phyloP scores from a whole-genome alignment of 2,113 vertebrate genomes.

The Lonchura striata region DNA sequence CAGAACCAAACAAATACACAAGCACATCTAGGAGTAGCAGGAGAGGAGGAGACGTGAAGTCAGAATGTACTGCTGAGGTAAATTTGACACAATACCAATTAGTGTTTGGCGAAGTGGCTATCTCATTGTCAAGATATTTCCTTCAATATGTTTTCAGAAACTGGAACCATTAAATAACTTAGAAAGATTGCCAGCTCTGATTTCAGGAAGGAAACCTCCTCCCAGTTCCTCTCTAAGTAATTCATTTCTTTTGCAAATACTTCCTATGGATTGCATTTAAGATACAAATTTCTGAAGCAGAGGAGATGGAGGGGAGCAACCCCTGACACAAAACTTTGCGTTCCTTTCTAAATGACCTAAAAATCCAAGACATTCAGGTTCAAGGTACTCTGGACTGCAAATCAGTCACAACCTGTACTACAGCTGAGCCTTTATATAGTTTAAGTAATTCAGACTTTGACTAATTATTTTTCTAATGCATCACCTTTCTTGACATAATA shows the following conservation, averaged over 20 bases:
- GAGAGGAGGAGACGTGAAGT: slow-evolving; percentile 70
- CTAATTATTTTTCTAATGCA: not conserved
- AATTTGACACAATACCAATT: slow-evolving; percentile 77
- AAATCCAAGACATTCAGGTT: not conserved
- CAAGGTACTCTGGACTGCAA: not conserved
- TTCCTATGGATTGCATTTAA: slow-evolving; percentile 49
- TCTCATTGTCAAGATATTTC: slow-evolving; percentile 85
- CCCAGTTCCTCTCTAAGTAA: slow-evolving; percentile 79
- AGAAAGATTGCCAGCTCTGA: slow-evolving; percentile 78
- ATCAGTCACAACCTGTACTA: not conserved
- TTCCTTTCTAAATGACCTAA: not conserved
- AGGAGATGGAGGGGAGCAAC: slow-evolving; percentile 21
- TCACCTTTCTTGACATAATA: not conserved
- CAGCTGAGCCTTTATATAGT: not conserved
- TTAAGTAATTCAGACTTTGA: not conserved
- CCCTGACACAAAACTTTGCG: not conserved
- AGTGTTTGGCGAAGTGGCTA: slow-evolving; percentile 74
- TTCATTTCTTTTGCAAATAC: slow-evolving; percentile 69
- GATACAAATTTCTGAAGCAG: slow-evolving; percentile 34
- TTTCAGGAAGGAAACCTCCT: slow-evolving; percentile 85
- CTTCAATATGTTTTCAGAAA: slow-evolving; percentile 82
- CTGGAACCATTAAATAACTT: slow-evolving; percentile 71
- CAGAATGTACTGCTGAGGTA: slow-evolving; percentile 64
- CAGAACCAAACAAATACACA: slow-evolving; percentile 55
- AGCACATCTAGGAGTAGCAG: slow-evolving; percentile 12